Evolutionary conservation across 2,888 invertebrate species (phyloP).

Genomic region (Hydrotaea cyrtoneurina): DNA sequence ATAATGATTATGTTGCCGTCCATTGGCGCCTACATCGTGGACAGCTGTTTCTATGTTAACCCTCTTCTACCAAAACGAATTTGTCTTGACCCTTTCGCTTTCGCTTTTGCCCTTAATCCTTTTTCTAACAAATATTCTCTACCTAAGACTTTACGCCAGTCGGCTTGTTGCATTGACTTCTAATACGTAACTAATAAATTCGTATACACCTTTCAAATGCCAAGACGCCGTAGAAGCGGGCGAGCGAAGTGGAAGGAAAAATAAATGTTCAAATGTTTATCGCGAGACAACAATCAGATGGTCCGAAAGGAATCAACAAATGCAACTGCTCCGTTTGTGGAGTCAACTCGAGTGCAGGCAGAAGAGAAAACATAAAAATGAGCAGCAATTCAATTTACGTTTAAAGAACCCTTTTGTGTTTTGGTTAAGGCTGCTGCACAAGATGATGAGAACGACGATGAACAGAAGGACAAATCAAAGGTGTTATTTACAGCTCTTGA

Average conservation of each 20-base stretch:
- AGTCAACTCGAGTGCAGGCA: background rate
- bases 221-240: no score
- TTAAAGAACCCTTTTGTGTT: slow-evolving; percentile 40
- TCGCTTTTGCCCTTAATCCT: background rate
- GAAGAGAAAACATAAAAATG: background rate
- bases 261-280: slow-evolving; percentile 44
- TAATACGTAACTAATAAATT: slow-evolving; percentile 30
- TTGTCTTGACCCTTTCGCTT: slow-evolving; percentile 16
- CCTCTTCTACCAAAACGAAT: background rate
- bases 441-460: slow-evolving; percentile 3
- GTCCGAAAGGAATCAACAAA: slow-evolving; percentile 48
- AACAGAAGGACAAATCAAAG: slow-evolving; percentile 74
- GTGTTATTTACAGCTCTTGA: slow-evolving; percentile 76
- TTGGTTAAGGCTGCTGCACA: background rate
- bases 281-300: slow-evolving; percentile 63
- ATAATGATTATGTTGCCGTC: slow-evolving; percentile 10
- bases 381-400: slow-evolving; percentile 57
- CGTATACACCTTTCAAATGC: slow-evolving; percentile 27
- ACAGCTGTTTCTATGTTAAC: slow-evolving; percentile 16
- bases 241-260: background rate
- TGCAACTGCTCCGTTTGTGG: slow-evolving; percentile 54
- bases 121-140: background rate
- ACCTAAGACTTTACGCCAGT: background rate
- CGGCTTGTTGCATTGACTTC: background rate
- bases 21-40: background rate